These are phyloP conservation scores for Hephaestus fuliginosus DNA, from an alignment of 2,797 vertebrate genomes.

Conservation along the genomic window DNA sequence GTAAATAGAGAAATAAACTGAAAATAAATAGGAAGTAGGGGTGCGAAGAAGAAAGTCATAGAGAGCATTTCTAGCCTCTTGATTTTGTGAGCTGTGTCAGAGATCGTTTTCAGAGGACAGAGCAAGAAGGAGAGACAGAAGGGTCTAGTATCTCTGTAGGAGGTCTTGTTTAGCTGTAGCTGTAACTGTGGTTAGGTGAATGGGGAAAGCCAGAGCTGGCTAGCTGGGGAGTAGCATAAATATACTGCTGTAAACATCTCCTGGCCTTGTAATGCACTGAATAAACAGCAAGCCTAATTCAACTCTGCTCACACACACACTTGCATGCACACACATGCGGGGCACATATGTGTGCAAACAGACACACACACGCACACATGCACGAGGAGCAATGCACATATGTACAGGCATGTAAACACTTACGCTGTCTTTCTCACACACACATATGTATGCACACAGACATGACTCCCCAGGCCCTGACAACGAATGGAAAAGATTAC, in stretches of 20 bases:
- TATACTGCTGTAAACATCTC: conserved; percentile 90
- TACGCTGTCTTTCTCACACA: conserved; percentile 50
- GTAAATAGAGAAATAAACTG: conserved; percentile 13
- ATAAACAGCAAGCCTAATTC: conserved; percentile 87
- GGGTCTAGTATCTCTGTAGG: conserved; percentile 83
- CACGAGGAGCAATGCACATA: conserved; percentile 66
- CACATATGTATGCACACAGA: conserved; percentile 41
- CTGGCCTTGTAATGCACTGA: conserved; percentile 86
- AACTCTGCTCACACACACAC: conserved; percentile 59
- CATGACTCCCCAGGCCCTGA: conserved; percentile 80
- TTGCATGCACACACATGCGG: conserved; percentile 22
- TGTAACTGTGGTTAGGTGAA: conserved; percentile 74
- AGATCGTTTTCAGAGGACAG: conserved; percentile 24
- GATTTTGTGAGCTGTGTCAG: conserved; percentile 27
- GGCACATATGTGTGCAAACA: conserved; percentile 23
- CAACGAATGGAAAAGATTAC: conserved; percentile 91
- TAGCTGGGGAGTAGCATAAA: conserved; percentile 88
- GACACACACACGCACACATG: conserved; percentile 23
- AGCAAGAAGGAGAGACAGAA: conserved; percentile 57
- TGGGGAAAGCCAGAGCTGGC: conserved; percentile 77
- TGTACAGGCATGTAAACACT: conserved; percentile 71
- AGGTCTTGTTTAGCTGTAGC: conserved; percentile 90
- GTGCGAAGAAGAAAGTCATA: background rate
- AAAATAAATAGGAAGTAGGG: conserved; percentile 10
- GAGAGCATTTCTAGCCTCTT: background rate